These are phyloP conservation scores for Caenorhabditis remanei DNA, from an alignment of 1,140 invertebrate genomes.

Conservation along the genomic window DNA sequence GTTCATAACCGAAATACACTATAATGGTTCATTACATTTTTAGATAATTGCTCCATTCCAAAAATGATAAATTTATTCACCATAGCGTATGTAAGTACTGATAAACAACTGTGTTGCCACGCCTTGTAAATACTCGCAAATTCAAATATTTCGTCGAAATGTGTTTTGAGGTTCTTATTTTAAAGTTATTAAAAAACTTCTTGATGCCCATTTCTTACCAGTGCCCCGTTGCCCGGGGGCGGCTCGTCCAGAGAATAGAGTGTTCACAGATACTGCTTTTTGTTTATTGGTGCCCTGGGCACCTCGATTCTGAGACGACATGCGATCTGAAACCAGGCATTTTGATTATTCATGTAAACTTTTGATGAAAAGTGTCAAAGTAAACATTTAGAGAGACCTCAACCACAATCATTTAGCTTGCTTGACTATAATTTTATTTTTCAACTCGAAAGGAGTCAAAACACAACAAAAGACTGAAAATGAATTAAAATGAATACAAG, in stretches of 20 bases:
- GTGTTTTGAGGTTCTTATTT: too few relatives aligned
- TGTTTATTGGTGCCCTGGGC: slow-evolving; percentile 72
- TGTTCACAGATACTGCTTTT: slow-evolving; percentile 76
- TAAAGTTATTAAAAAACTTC: too few relatives aligned
- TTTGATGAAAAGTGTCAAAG: too few relatives aligned
- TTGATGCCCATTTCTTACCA: slow-evolving; percentile 65
- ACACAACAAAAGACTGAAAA: background rate
- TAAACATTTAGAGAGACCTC: too few relatives aligned
- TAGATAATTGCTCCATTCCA: too few relatives aligned
- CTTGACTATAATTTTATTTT: too few relatives aligned
- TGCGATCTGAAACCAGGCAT: slow-evolving; percentile 53
- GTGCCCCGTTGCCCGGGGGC: slow-evolving; percentile 62
- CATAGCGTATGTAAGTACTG: too few relatives aligned
- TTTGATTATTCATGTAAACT: too few relatives aligned
- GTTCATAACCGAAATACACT: background rate
- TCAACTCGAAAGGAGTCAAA: background rate
- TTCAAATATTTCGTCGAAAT: background rate
- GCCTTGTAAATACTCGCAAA: background rate
- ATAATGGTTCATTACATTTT: background rate
- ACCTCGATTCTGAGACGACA: slow-evolving; percentile 64
- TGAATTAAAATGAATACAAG: background rate
- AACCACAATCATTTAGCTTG: too few relatives aligned
- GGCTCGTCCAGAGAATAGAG: slow-evolving; percentile 72
- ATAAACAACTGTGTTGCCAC: too few relatives aligned
- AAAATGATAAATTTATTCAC: too few relatives aligned